Base-by-base conservation (phyloP, 1,140 invertebrate genomes). In the Hyles vespertilio region DNA sequence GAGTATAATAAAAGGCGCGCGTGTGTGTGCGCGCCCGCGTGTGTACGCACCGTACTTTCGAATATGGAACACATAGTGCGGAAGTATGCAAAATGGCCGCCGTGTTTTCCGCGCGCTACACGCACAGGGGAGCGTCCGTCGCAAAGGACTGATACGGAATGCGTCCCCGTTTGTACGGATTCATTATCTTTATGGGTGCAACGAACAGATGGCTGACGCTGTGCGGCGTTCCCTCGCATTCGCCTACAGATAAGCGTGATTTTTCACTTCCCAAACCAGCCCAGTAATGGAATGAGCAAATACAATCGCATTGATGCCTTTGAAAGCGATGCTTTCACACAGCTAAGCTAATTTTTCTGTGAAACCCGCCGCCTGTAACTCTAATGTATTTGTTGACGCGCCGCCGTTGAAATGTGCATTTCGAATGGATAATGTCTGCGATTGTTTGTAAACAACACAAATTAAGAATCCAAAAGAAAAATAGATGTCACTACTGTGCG, bases 171-270 rank as follows among this genome's bases (percentile, higher is more conserved):
- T 81, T 72, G 70, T 77, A 79, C 77, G 70, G 70, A 78, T 77
- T 79, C 76, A 76, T 87, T 87, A 87, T 87, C 84, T 84, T 77
- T 82, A 84, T 81, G 85, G 76, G 84, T 85, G 85, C 85, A 88
- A 86, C 84, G 85, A 86, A 88, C 85, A 88, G 82, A 87, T 85
- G 84, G 74, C 77, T 81, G 69, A 59, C 63, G 61, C 70, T 65
- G 67, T 67, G 78, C 84, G 77, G 74, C 72, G 81, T 74, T 81
- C 71, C 74, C 72, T 74, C 56, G 65, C 79, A 79, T 83, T 79
- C 78, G 68, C 73, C 59, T 59, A 69, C 72, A 85, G 84, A 87
- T 88, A 87, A 86, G 81, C 83, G 80, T 86, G 82, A 85, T 84
- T 88, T 86, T 86, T 86, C 77, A 81, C 81, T 83, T 84, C 80